These are phyloP conservation scores for Oligia strigilis DNA, from an alignment of 2,888 invertebrate species.

Conservation along the genomic window DNA sequence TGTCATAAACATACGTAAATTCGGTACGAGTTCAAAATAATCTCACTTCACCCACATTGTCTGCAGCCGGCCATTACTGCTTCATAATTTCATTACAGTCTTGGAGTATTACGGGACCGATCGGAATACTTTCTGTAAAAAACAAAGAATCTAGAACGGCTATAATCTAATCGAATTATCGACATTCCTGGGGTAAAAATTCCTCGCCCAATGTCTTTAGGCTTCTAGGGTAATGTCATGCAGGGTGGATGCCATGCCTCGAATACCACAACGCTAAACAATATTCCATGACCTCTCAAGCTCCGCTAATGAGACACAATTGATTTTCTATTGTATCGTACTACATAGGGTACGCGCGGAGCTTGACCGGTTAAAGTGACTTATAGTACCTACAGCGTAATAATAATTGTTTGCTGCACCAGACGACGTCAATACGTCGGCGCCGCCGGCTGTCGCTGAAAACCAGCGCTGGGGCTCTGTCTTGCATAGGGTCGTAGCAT, in stretches of 20 bases:
- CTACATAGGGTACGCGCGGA: no score
- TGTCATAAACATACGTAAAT: slow-evolving; percentile 19
- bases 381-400: not conserved
- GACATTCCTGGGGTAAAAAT: slow-evolving; percentile 46
- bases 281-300: no score
- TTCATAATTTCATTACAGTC: slow-evolving; percentile 51
- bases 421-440: no score
- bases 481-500: no score
- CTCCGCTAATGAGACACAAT: no score
- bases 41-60: slow-evolving; percentile 26
- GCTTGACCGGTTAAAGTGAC: not conserved
- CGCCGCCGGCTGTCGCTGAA: no score
- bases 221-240: slow-evolving; percentile 6
- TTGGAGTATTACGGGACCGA: slow-evolving; percentile 21
- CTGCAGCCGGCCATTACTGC: slow-evolving; percentile 21
- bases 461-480: no score
- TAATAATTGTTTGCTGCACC: no score
- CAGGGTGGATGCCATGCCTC: not conserved
- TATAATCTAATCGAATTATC: slow-evolving; percentile 64
- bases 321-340: no score
- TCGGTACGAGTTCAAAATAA: slow-evolving; percentile 24
- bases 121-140: slow-evolving; percentile 16
- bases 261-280: not conserved
- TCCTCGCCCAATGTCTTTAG: not conserved
- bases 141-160: slow-evolving; percentile 36